Conservation (phyloP, 2,797 vertebrate genomes). For the Pangasius sanitwongsei region DNA sequence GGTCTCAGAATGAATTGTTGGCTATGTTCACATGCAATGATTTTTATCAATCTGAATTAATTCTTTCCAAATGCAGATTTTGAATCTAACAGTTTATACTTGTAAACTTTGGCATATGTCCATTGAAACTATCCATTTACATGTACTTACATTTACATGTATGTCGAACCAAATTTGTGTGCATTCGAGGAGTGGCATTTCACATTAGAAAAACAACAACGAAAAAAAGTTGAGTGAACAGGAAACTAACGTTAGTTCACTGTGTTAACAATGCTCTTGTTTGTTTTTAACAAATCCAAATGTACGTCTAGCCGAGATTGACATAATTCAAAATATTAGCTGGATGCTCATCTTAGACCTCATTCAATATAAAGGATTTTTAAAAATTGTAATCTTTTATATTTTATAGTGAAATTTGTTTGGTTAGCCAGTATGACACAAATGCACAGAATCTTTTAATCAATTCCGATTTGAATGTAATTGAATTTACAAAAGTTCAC, state of each 20-base stretch:
- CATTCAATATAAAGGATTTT: neutral
- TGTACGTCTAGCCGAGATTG: neutral
- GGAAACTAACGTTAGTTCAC: neutral
- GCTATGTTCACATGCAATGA: constrained; percentile 18
- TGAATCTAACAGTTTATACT: neutral
- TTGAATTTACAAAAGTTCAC: neutral
- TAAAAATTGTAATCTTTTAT: neutral
- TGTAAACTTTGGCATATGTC: neutral
- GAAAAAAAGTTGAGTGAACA: neutral
- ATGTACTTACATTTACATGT: neutral
- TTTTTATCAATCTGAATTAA: neutral
- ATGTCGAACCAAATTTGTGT: neutral
- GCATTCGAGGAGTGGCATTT: neutral
- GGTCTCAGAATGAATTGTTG: constrained; percentile 55
- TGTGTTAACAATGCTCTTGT: neutral
- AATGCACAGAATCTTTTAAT: neutral
- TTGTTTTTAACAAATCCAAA: neutral
- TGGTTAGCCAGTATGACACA: neutral
- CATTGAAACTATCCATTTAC: neutral
- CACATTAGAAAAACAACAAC: neutral
- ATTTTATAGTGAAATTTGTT: neutral
- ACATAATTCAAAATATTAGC: neutral
- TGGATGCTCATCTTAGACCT: neutral
- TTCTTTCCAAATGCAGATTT: neutral
- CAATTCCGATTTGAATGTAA: neutral